A percentile compares a stretch with the other conserved stretches of the same genome.
Evolutionary conservation across 2,797 vertebrate species (phyloP).

Genomic region (Gila robusta): DNA sequence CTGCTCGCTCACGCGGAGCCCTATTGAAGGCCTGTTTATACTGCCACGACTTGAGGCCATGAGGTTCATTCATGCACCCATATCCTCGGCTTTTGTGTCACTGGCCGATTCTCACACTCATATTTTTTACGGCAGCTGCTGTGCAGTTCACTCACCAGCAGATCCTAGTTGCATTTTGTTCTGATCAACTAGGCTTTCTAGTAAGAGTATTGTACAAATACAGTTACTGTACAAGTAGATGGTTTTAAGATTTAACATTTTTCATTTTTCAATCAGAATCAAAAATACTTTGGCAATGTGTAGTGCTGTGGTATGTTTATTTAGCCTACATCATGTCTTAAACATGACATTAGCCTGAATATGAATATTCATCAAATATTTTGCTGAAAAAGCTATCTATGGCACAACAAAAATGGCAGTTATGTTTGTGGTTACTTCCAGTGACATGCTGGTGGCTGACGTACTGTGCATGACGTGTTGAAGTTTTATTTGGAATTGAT

Average conservation of each 20-base stretch:
- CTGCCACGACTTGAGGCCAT: conserved; percentile 32
- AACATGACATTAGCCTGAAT: too few species aligned
- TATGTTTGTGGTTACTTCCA: too few species aligned
- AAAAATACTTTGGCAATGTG: too few species aligned
- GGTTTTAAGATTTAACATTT: not conserved
- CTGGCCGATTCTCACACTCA: conserved; percentile 1
- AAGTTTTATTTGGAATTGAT: too few species aligned
- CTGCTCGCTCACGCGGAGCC: conserved; percentile 36
- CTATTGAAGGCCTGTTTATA: conserved; percentile 39
- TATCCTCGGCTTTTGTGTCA: conserved; percentile 18
- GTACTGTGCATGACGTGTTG: too few species aligned
- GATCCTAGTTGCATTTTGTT: not conserved
- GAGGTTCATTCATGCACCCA: conserved; percentile 38
- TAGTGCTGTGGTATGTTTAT: too few species aligned
- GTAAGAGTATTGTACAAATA: not conserved
- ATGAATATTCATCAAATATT: too few species aligned
- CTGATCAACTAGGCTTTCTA: not conserved
- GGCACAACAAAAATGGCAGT: too few species aligned
- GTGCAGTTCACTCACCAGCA: not conserved
- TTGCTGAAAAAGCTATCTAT: too few species aligned
- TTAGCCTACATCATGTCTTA: too few species aligned
- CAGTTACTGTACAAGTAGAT: not conserved
- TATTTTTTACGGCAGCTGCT: not conserved
- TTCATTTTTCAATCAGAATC: not conserved
- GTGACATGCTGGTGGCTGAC: too few species aligned